Evolutionary conservation across 2,888 invertebrate genomes (phyloP), one percentile per base, ranked within the genome.

Genomic region (Megamerina dolium): DNA sequence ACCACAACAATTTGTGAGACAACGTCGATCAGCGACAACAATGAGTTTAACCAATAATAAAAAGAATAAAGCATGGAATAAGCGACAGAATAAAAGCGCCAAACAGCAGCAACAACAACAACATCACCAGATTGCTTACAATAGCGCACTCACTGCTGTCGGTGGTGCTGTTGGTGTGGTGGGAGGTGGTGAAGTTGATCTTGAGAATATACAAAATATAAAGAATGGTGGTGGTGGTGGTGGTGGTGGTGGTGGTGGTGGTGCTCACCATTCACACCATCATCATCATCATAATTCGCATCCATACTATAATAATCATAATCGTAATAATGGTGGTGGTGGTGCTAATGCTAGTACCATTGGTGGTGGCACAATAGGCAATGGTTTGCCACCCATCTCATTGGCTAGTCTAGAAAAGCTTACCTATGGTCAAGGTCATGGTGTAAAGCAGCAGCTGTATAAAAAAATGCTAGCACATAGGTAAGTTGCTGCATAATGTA

Each of bases 201-300:
- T 68, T 45, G 70, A 70, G 49, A 70, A 70, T 43, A 67, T 70
- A 50, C 70, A 68, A 51, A 70, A 69, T 51, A 52, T 66, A 3
- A 70, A 70, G 42, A 70, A 66, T 58, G 68, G 66, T 59, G 57
- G 60, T 37, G 52, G 57, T 18, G 58, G 61, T 20, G 40, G 43
- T 21, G 48, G 45, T 8, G 45, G 44, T 29, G 47, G 52, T 16
- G 46, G 40, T 19, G 52, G 47, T 5, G 38, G 26, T 31, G 37
- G 37, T 8, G 41, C 52, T n/a, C 29, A 13, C 9, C 19, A 5
- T 68, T 68, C 9, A 70, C 32, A 41, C 27, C 41, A 44, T 29
- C 41, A 37, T 40, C 36, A 31, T 18, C 31, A 33, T 30, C 45
- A 41, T 36, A 38, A 38, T 32, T 31, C 21, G 37, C 43, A 37